Base-by-base conservation (phyloP, 2,888 invertebrate genomes). In the Cataglyphis rosenhaueri region DNA sequence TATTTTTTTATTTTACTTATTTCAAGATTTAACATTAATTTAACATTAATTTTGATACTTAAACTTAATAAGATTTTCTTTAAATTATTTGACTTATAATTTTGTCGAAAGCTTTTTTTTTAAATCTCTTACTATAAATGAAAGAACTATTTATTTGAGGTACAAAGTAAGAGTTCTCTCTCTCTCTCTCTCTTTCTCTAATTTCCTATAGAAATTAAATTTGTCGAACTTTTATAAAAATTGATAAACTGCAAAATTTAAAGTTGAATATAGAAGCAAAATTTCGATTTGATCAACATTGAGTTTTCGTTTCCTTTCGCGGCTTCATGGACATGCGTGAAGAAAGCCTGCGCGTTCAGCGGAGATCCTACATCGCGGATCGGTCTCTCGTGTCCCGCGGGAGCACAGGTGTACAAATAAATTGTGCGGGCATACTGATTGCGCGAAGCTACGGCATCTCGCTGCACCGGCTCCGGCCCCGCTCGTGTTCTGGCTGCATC, bases 401-500 rank as follows among this genome's bases (percentile, higher is more conserved):
- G 83, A 84, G 84, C 89, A 86, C 91, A 89, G 89, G 91, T 91
- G 90, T 88, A 88, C 87, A 85, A 89, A 91, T 90, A 90, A 91
- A 91, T 86, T 88, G 88, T 75, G 68, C 86, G 84, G 76, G 85
- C 84, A 86, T 82, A 89, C 84, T 66, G 91, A 88, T 89, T 87
- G 84, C 83, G 75, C 79, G 79, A 71, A 81, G 59, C 59, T 66
- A 62, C 64, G 79, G 65, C 73, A 65, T 41, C 44, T 64, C 68
- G 65, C 73, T 55, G 89, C 86, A 81, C 84, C 73, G 85, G 82
- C 44, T 84, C 35, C 78, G 66, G 29, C 41, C 84, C 35, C 78
- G 66, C n/a, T 12, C 41, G 59, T 86, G 82, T 92, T 89, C 88
- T 88, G 91, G 91, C 92, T 89, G 89, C 91, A 92, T 92, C 92